Conservation (phyloP, 2,888 invertebrate genomes). For the Catonia carolina region DNA sequence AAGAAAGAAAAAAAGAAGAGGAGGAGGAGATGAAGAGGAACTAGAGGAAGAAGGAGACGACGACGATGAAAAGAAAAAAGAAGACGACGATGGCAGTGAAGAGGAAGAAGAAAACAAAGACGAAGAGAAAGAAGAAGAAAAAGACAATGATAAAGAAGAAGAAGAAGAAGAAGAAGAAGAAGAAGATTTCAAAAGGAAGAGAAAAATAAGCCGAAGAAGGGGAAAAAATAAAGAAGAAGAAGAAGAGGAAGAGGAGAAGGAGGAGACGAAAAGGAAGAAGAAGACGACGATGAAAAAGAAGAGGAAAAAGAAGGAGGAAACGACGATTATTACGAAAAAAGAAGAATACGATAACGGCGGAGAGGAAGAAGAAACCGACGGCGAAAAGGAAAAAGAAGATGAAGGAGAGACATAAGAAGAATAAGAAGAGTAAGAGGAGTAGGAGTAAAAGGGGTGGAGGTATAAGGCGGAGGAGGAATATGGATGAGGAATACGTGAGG, state of each 20-base stretch:
- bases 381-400: background rate
- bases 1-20: background rate
- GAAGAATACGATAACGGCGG: background rate
- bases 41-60: conserved; percentile 1
- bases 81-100: too few species aligned
- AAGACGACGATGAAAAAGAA: too few species aligned
- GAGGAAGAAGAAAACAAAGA: background rate
- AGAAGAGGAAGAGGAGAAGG: background rate
- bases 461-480: background rate
- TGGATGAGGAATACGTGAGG: too few species aligned
- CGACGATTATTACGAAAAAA: background rate
- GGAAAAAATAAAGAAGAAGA: conserved; percentile 13
- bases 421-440: background rate
- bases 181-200: conserved; percentile 16
- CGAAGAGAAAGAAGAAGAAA: background rate
- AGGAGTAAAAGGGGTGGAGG: background rate
- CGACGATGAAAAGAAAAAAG: background rate
- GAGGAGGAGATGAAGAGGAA: background rate
- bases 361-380: background rate
- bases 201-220: conserved; percentile 4
- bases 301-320: background rate
- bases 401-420: background rate
- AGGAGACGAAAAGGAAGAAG: too few species aligned
- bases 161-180: conserved; percentile 20
- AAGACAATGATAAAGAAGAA: conserved; percentile 15